Base-by-base conservation (phyloP, 2,888 invertebrate species). In the Epirrita christyi region DNA sequence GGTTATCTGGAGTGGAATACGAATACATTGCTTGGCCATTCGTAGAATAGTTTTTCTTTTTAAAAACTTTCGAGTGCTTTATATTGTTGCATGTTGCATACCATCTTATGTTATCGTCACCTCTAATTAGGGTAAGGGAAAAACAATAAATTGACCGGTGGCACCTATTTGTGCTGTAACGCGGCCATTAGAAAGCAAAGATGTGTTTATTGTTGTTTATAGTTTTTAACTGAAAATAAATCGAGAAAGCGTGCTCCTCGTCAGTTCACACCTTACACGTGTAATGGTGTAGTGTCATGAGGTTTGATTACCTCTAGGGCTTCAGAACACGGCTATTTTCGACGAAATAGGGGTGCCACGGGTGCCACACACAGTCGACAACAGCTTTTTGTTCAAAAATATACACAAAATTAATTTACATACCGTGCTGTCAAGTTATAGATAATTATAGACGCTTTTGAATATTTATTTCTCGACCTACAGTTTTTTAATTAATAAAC, bases 181-280 rank as follows among this genome's bases (percentile, higher is more conserved):
- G 64, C 71, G 68, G 61, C 79, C 73, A 80, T 79, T 80, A 78
- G 73, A 76, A 76, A 73, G 78, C 73, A 74, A 75, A 76, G 77
- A 78, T 70, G 73, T 77, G 78, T 81, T 80, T 81, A 83, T 83
- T 82, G 71, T 81, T 78, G 74, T 83, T 84, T 80, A 78, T 67
- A 75, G 75, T 73, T 76, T 78, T 79, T 70, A 71, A 67, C 79
- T 83, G 83, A 84, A 88, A 88, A 87, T 88, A 85, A 80, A 76
- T 64, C 74, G 78, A 72, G 72, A 73, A 76, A 69, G 76, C 73
- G 65, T 88, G 90, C 77, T 78, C 81, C 77, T 68, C 79, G 72
- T 90, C 84, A 71, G 71, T 82, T 88, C 81, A 81, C 91, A 90
- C 90, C 76, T 86, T 81, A 72, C 82, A 85, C 86, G 88, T 86